Evolutionary conservation across 2,113 vertebrate genomes (phyloP).

Genomic region (Gavialis gangeticus): DNA sequence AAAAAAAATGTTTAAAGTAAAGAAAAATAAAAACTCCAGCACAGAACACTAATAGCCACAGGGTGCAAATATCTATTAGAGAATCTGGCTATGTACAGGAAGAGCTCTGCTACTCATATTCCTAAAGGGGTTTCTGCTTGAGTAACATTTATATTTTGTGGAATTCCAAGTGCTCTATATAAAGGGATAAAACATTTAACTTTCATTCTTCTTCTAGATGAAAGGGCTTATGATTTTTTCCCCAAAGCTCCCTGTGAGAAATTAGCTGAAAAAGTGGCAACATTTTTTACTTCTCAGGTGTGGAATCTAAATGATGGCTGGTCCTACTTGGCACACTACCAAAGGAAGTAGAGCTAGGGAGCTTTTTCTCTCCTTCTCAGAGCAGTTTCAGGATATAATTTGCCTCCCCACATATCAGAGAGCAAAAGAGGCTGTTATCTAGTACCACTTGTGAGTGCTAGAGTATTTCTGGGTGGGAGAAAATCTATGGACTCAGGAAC

Average conservation of each 20-base stretch:
- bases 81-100: accelerated
- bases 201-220: background rate
- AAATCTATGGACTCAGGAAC: background rate
- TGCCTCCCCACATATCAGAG: background rate
- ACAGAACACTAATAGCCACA: accelerated
- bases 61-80: background rate
- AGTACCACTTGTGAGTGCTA: background rate
- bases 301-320: background rate
- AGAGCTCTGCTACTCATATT: background rate
- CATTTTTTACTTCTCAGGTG: background rate
- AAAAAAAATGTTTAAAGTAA: background rate
- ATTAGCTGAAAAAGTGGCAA: background rate
- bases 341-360: background rate
- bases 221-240: background rate
- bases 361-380: background rate
- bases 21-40: background rate
- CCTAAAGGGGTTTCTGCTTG: background rate
- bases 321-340: background rate
- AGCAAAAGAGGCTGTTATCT: background rate
- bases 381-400: background rate
- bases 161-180: background rate
- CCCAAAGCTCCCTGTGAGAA: background rate
- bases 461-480: background rate
- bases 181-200: background rate
- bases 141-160: background rate